Evolutionary conservation across 2,888 invertebrate genomes (phyloP).

Genomic region (Acanthosoma haemorrhoidale): DNA sequence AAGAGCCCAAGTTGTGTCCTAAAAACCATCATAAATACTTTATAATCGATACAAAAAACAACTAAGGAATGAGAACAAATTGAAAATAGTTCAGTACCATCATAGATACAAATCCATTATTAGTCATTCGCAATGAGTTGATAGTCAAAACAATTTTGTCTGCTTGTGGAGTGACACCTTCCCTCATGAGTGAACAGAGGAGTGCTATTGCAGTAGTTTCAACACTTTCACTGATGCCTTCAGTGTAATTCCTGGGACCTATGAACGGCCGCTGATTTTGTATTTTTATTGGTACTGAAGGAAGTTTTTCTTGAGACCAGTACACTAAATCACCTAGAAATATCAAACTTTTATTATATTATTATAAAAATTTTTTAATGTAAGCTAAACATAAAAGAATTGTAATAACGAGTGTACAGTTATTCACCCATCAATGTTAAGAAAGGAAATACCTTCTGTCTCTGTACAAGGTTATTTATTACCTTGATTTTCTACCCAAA

Average conservation of each 20-base stretch:
- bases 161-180: constrained; percentile 46
- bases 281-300: constrained; percentile 43
- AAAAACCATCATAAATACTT: constrained; percentile 1
- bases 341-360: not conserved
- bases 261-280: constrained; percentile 48
- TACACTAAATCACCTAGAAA: constrained; percentile 46
- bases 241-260: constrained; percentile 47
- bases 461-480: too few species aligned
- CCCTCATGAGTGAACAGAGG: constrained; percentile 47
- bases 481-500: too few species aligned
- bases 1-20: constrained; percentile 52
- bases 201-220: constrained; percentile 54
- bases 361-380: not conserved
- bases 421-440: too few species aligned
- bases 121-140: constrained; percentile 47
- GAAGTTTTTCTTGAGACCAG: constrained; percentile 46
- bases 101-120: constrained; percentile 48
- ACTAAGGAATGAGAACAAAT: not conserved
- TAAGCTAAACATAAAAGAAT: too few species aligned
- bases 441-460: too few species aligned
- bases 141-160: constrained; percentile 49
- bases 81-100: constrained; percentile 43
- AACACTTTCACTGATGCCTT: constrained; percentile 50
- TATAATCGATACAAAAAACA: not conserved
- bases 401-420: too few species aligned